These are phyloP conservation scores for Stramonita haemastoma DNA, from an alignment of 2,888 invertebrate species.

Conservation along the genomic window DNA sequence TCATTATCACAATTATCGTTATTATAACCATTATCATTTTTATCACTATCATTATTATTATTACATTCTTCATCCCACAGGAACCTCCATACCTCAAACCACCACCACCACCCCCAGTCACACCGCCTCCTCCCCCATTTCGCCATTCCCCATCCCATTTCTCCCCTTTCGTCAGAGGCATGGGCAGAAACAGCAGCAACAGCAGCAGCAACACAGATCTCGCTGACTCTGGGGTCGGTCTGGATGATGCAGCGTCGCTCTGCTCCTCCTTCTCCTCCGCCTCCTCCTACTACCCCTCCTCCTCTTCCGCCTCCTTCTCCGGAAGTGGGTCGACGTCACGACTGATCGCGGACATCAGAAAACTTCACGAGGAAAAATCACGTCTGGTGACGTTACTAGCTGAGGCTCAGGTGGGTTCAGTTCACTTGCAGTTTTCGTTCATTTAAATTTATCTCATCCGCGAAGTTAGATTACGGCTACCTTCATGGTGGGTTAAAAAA, in stretches of 20 bases:
- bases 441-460: too few species aligned
- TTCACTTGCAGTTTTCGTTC: not conserved
- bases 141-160: not conserved
- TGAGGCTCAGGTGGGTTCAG: slow-evolving; percentile 33
- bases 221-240: too few species aligned
- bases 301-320: not conserved
- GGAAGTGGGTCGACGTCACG: slow-evolving; percentile 42
- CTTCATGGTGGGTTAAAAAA: too few species aligned
- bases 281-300: not conserved
- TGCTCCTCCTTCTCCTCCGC: not conserved
- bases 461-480: too few species aligned
- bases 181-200: not conserved
- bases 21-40: too few species aligned
- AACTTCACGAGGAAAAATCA: slow-evolving; percentile 60
- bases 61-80: not conserved
- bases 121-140: not conserved
- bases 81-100: not conserved
- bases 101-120: too few species aligned
- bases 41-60: not conserved
- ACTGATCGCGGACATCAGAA: slow-evolving; percentile 60
- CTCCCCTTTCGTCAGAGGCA: not conserved
- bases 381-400: slow-evolving; percentile 52
- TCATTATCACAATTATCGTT: not conserved
- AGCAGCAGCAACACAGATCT: too few species aligned
- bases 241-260: too few species aligned